Percentiles rank a stretch among this genome's conserved stretches.
These are phyloP conservation scores for Campoletis sonorensis DNA, from an alignment of 1,140 invertebrate species.

Conservation along the genomic window DNA sequence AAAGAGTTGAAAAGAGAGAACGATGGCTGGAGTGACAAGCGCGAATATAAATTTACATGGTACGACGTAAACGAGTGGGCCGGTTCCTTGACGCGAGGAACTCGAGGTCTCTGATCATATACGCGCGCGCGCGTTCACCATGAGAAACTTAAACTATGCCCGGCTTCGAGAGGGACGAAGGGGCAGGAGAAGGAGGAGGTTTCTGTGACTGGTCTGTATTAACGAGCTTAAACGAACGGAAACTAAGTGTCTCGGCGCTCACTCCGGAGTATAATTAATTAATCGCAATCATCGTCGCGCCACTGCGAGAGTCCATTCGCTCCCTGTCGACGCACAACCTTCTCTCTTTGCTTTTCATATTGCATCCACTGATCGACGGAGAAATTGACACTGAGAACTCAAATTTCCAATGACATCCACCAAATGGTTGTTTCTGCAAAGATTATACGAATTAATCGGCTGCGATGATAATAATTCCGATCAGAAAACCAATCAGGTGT, in stretches of 20 bases:
- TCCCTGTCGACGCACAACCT: conserved; percentile 49
- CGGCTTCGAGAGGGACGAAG: conserved; percentile 53
- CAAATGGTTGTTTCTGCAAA: not conserved
- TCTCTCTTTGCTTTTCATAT: conserved; percentile 47
- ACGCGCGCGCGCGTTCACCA: conserved; percentile 26
- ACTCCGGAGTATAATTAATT: conserved; percentile 75
- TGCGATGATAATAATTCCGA: no score
- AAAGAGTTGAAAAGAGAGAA: conserved; percentile 1
- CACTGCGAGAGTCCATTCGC: conserved; percentile 64
- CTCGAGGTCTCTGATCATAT: conserved; percentile 39
- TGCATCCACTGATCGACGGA: conserved; percentile 37
- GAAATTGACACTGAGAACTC: not conserved
- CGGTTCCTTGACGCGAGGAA: conserved; percentile 53
- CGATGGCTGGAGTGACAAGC: conserved; percentile 54
- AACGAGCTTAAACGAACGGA: conserved; percentile 77
- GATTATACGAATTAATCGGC: no score
- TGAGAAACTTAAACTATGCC: conserved; percentile 32
- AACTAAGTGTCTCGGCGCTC: conserved; percentile 74
- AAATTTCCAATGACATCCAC: not conserved
- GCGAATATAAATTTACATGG: conserved; percentile 66
- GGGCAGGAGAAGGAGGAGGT: conserved; percentile 45
- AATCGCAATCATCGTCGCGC: conserved; percentile 75
- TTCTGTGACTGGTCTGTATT: conserved; percentile 65
- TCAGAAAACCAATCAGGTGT: no score
- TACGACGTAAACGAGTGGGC: conserved; percentile 66